Conservation (phyloP, 2,797 vertebrate genomes). For the Sebastes minor region DNA sequence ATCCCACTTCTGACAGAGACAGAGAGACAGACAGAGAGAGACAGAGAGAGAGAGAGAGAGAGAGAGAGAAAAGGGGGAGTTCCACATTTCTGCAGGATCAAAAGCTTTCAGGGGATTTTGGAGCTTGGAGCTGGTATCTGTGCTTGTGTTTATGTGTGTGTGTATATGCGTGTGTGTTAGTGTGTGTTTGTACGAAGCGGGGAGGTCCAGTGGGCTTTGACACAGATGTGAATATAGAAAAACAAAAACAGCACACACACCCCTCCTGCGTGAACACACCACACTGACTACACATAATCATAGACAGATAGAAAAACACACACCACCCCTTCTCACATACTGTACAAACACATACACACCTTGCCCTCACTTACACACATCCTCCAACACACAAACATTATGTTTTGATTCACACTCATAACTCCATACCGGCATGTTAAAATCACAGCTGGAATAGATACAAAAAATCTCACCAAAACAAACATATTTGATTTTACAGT, state of each 20-base stretch:
- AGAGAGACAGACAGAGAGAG: neutral
- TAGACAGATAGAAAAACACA: conserved; percentile 1
- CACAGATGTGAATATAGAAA: conserved; percentile 74
- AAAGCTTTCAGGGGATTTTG: conserved; percentile 78
- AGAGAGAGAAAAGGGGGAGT: conserved; percentile 43
- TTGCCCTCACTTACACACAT: neutral
- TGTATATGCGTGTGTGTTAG: neutral
- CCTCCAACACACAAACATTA: neutral
- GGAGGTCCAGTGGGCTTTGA: conserved; percentile 55
- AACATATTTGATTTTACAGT: neutral
- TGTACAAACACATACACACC: neutral
- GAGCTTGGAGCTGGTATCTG: conserved; percentile 54
- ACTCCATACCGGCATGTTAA: neutral
- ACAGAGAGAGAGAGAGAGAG: neutral
- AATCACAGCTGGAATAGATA: conserved; percentile 26
- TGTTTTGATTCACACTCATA: conserved; percentile 7
- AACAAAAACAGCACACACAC: conserved; percentile 62
- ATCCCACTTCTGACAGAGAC: conserved; percentile 36
- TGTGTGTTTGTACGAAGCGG: neutral
- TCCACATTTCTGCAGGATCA: conserved; percentile 71
- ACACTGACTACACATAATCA: conserved; percentile 33
- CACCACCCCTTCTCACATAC: neutral
- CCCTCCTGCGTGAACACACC: neutral
- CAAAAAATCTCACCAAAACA: conserved; percentile 22
- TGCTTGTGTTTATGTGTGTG: conserved; percentile 10